A percentile compares a stretch with the other conserved stretches of the same genome.
phyloP scores from a whole-genome alignment of 2,888 invertebrate genomes.

The Euphydryas editha region DNA sequence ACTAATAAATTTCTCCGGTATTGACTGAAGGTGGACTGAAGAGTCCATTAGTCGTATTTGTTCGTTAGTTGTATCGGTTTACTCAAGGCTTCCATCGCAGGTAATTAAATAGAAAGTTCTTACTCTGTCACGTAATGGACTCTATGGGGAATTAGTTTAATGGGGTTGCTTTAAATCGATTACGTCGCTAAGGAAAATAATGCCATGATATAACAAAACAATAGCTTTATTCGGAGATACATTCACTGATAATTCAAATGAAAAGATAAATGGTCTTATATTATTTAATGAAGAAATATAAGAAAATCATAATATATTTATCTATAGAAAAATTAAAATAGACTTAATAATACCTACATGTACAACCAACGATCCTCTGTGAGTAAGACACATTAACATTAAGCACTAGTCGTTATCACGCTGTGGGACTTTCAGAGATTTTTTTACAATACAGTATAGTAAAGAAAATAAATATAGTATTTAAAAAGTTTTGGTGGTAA shows the following conservation, averaged over 20 bases:
- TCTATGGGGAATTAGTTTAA: not conserved
- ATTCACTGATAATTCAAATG: too few relatives aligned
- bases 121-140: slow-evolving; percentile 29
- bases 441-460: too few relatives aligned
- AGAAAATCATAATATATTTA: too few relatives aligned
- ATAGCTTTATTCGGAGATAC: not conserved
- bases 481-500: not conserved
- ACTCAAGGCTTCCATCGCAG: slow-evolving; percentile 43
- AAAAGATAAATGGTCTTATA: too few relatives aligned
- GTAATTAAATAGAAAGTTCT: slow-evolving; percentile 46
- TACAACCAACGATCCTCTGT: too few relatives aligned
- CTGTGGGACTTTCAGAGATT: too few relatives aligned
- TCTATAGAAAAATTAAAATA: too few relatives aligned
- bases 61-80: slow-evolving; percentile 34
- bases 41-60: slow-evolving; percentile 38
- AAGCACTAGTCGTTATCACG: too few relatives aligned
- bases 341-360: too few relatives aligned
- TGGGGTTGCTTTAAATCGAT: not conserved
- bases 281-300: too few relatives aligned
- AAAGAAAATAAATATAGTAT: too few relatives aligned
- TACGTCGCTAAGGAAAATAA: not conserved
- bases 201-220: not conserved
- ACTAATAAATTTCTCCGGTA: slow-evolving; percentile 31
- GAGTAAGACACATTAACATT: too few relatives aligned
- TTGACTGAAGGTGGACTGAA: slow-evolving; percentile 44